Conservation (phyloP, 2,888 invertebrate genomes). For the Agrenia bidenticulata region DNA sequence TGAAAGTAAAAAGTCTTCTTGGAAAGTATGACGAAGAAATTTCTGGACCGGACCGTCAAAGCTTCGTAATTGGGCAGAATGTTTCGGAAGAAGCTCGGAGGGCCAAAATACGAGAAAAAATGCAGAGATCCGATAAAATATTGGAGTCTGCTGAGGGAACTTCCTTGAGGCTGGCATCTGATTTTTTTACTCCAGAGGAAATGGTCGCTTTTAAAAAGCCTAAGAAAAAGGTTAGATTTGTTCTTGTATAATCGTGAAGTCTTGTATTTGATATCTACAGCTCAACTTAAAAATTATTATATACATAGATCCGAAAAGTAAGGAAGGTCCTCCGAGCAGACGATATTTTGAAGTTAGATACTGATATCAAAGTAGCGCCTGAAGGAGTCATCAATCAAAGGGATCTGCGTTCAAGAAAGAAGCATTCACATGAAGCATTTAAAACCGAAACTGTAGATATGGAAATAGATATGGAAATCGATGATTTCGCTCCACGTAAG, state of each 20-base stretch:
- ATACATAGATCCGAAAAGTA: conserved; percentile 64
- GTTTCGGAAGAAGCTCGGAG: conserved; percentile 46
- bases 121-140: conserved; percentile 63
- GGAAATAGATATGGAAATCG: conserved; percentile 62
- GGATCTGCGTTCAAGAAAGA: conserved; percentile 35
- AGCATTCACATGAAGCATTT: conserved; percentile 52
- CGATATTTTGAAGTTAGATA: conserved; percentile 63
- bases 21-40: conserved; percentile 95
- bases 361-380: conserved; percentile 21
- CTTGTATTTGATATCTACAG: conserved; percentile 52
- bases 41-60: conserved; percentile 65
- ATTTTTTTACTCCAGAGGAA: conserved; percentile 85
- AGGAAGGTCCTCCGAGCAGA: conserved; percentile 70
- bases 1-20: conserved; percentile 68
- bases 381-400: conserved; percentile 24
- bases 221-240: conserved; percentile 71
- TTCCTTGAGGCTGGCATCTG: conserved; percentile 73
- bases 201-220: conserved; percentile 82
- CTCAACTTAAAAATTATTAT: neutral
- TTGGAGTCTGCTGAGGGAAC: conserved; percentile 73
- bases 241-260: too few species aligned
- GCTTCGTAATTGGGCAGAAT: conserved; percentile 69
- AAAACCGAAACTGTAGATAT: conserved; percentile 62
- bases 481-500: conserved; percentile 62
- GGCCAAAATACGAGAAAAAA: conserved; percentile 56